Base-by-base conservation (phyloP, 2,888 invertebrate genomes). In the Oegoconia quadripuncta region DNA sequence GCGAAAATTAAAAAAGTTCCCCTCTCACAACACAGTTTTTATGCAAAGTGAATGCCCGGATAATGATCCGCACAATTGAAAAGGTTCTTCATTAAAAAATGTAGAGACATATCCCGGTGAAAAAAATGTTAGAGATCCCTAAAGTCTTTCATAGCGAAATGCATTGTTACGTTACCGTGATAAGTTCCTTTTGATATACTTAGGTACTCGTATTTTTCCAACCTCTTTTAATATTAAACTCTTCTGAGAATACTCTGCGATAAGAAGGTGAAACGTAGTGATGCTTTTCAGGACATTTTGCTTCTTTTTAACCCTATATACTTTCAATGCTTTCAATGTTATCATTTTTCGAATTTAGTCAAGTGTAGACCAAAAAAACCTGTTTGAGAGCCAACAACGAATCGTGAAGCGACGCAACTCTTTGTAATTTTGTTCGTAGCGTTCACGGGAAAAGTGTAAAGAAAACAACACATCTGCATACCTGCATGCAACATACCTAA, bases 61-160 rank as follows among this genome's bases (percentile, higher is more conserved):
- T 59, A 63, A 67, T 61, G 58, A 62, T 58, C 50, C 41, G 37
- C 43, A 52, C 57, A 56, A 57, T 59, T 57, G 48, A 58, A 59
- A 59, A 55, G 47, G 53, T 29, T 55, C 58, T 59, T 61, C 55
- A 63, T 65, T 60, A 60, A 61, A n/a, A n/a, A 63, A 62, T 47
- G 35, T 55, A 46, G 46, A 44, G 34, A 46, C 37, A 43, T 44
- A 41, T 41, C 29, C 34, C 40, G 18, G 26, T 14, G 27, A 39
- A 48, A 46, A 50, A 42, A 32, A 17, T 15, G 18, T 36, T 32
- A 29, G 42, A 55, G 52, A 42, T 46, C 32, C 13, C 34, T 12
- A 39, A 22, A 38, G 44, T 37, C 41, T 44, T 54, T 28, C 48
- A 34, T 50, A 49, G 37, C 41, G 36, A 49, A 48, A 46, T 60